Evolutionary conservation across 2,797 vertebrate species (phyloP).

Genomic region (Buceros bicornis): DNA sequence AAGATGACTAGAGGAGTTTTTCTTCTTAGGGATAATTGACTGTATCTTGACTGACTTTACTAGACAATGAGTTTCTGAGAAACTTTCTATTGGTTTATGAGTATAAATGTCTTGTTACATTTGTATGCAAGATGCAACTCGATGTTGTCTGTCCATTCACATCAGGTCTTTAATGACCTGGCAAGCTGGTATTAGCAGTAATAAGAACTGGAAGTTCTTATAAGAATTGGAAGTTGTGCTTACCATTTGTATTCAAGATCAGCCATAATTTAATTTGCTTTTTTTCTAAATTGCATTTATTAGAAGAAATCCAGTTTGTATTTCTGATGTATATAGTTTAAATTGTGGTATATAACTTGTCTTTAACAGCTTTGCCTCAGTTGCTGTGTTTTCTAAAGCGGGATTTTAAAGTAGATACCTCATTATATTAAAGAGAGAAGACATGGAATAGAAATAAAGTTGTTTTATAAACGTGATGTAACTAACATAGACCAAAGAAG

Average conservation of each 20-base stretch:
- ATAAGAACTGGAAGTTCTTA: neutral
- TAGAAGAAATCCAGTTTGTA: neutral
- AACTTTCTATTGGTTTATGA: neutral
- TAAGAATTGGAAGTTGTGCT: neutral
- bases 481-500: neutral
- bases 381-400: neutral
- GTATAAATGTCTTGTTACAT: neutral
- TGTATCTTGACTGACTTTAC: neutral
- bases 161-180: neutral
- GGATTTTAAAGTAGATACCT: neutral
- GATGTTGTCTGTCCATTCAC: neutral
- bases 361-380: neutral
- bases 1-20: neutral
- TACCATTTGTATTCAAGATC: neutral
- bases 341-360: neutral
- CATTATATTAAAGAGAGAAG: neutral
- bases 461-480: neutral
- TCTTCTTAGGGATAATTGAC: neutral
- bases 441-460: neutral
- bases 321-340: neutral
- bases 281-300: neutral
- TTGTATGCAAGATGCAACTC: neutral
- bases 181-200: neutral
- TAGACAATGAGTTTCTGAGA: neutral
- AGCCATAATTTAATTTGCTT: neutral